Conservation (phyloP, 2,888 invertebrate species). For the Microplitis deprimator region DNA sequence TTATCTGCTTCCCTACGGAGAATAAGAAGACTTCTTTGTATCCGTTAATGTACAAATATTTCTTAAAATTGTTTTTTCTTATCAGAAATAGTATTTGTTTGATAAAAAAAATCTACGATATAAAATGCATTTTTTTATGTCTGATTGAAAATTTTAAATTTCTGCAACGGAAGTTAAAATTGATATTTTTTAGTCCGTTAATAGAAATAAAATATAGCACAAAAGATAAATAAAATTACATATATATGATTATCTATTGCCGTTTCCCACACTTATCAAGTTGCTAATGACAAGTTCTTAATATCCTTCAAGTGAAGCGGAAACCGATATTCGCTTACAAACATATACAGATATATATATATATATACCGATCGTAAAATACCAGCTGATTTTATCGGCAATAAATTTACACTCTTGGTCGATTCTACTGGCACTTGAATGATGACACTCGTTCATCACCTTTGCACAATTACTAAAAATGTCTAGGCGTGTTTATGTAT, state of each 20-base stretch:
- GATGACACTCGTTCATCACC: slow-evolving; percentile 45
- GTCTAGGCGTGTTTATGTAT: not conserved
- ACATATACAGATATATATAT: slow-evolving; percentile 57
- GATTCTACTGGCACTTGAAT: slow-evolving; percentile 48
- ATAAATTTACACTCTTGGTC: slow-evolving; percentile 61
- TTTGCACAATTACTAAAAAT: slow-evolving; percentile 12
- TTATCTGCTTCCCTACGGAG: not conserved
- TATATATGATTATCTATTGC: not conserved
- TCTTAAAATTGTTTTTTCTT: not conserved
- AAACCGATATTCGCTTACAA: slow-evolving; percentile 44
- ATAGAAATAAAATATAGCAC: not conserved
- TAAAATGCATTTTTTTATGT: no score
- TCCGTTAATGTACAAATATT: not conserved
- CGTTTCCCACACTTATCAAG: not conserved
- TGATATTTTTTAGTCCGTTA: not conserved
- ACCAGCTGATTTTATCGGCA: slow-evolving; percentile 65
- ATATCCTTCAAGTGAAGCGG: slow-evolving; percentile 36
- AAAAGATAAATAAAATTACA: not conserved
- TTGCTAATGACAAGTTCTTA: slow-evolving; percentile 32
- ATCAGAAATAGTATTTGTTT: not conserved
- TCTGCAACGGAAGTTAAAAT: not conserved
- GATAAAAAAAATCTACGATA: not conserved
- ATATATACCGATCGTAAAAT: slow-evolving; percentile 62
- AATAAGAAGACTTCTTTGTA: not conserved
- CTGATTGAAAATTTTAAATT: not conserved